Evolutionary conservation across 2,888 invertebrate genomes (phyloP).

Genomic region (Diabrotica balteata): DNA sequence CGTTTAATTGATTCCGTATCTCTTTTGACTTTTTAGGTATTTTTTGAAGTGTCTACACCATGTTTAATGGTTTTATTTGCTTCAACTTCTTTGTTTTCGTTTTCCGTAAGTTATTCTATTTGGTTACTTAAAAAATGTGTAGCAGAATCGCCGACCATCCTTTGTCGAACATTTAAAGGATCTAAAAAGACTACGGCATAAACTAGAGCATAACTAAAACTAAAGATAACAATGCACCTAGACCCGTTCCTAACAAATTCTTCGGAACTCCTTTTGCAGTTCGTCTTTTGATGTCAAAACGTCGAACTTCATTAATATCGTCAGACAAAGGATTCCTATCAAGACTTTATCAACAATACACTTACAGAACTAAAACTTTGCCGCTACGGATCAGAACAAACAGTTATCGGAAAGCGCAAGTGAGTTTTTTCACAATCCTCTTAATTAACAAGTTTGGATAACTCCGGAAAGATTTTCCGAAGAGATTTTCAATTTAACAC

Average conservation of each 20-base stretch:
- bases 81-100: too few species aligned
- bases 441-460: conserved; percentile 47
- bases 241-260: neutral
- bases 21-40: too few species aligned
- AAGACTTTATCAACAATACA: conserved; percentile 28
- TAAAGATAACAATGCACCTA: too few species aligned
- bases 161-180: too few species aligned
- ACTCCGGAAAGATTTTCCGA: conserved; percentile 35
- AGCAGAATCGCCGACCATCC: too few species aligned
- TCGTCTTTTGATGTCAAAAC: conserved; percentile 17
- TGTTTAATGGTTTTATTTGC: too few species aligned
- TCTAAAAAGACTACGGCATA: too few species aligned
- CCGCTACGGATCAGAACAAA: conserved; percentile 39
- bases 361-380: conserved; percentile 37
- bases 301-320: conserved; percentile 34
- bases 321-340: conserved; percentile 29
- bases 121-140: too few species aligned
- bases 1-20: too few species aligned
- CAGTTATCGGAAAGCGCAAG: conserved; percentile 19
- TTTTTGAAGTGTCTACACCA: too few species aligned
- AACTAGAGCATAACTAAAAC: too few species aligned
- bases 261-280: conserved; percentile 1
- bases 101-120: too few species aligned
- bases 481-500: conserved; percentile 33
- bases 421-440: conserved; percentile 35